Evolutionary conservation across 2,888 invertebrate genomes (phyloP), one percentile per base, ranked within the genome.

Genomic region (Calliopum simillimum): DNA sequence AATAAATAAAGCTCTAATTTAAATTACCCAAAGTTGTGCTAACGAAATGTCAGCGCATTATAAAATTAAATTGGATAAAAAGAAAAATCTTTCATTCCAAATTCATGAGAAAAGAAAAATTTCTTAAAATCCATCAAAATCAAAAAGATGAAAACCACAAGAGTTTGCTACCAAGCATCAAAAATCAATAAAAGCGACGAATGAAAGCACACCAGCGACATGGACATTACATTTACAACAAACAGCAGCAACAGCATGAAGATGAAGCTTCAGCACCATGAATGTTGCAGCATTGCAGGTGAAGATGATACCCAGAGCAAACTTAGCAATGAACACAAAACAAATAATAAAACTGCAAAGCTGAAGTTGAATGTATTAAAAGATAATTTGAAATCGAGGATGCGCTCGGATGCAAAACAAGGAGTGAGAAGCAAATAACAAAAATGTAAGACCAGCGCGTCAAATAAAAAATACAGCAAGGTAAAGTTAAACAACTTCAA

Each of bases 41-140:
- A 58, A 58, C 8, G 41, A 58, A 58, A 41, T 41, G 14, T 5
- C 16, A 58, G 11, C 56, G 25, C 4, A 19, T 46, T 14, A 3
- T 46, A 61, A 33, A 33, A 47, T 16, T 23, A 46, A 61, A 44
- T 44, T 19, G 19, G 16, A 58, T 3, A 21, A 46, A n/a, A 21
- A 44, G 21, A 44, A 61, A 23, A 44, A 44, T 21, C 61, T 23
- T 23, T n/a, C 21, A 61, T 23, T 23, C 21, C 25, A 19, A 3
- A 53, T 16, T 8, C 13, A 5, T 8, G 21, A 19, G 16, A 16
- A 44, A 23, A 23, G 14, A 4, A 46, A 21, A 46, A 61, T 46
- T 21, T 61, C 14, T 61, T 14, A 46, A 61, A 46, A 46, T 61
- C 21, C 61, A 61, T 61, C 61, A 61, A 61, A 33, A 5, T 43